Evolutionary conservation across 2,113 vertebrate species (phyloP), one percentile per base, ranked within the genome.

Genomic region (Desmodus rotundus): DNA sequence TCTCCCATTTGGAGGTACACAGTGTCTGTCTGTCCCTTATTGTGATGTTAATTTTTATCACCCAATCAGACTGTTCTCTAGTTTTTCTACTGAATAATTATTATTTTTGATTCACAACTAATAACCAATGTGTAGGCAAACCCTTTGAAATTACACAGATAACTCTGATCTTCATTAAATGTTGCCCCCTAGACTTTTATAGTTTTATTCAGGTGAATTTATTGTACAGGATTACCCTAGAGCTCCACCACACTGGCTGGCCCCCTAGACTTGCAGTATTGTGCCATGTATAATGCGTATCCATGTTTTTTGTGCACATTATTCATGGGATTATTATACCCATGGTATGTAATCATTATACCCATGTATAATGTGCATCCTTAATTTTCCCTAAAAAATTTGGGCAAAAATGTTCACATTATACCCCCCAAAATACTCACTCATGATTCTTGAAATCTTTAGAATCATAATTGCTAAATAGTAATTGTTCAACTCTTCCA

Each of bases 201-300:
- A 63, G 61, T 43, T 36, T 76, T 77, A 97, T 98, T 97, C 97
- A 98, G 98, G 98, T 84, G 78, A 95, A 78, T 99, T 99, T 98
- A 99, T 99, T 99, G 99, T 98, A 98, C 98, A 98, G 98, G 97
- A 93, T 96, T 98, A 98, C 97, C 98, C 98, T 97, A 97, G 97
- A 97, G 96, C 98, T 98, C 97, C 96, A 97, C 96, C 97, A 97
- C 95, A 97, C 98, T 98, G 98, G 97, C 98, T 98, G 98, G 20
- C 12, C 16, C 11, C 52, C 45, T 89, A 63, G 16, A 41, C n/a
- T 83, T 80, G 11, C 22, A 22, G 2, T 58, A 58, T 58, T 58
- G 24, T 58, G 24, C 24, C 56, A 58, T 26, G 24, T 58, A 58
- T 58, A 58, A 58, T 58, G 56, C 20, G 20, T 56, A 22, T 20